These are phyloP conservation scores for Serranus cabrilla DNA, from an alignment of 2,797 vertebrate species.

Conservation along the genomic window DNA sequence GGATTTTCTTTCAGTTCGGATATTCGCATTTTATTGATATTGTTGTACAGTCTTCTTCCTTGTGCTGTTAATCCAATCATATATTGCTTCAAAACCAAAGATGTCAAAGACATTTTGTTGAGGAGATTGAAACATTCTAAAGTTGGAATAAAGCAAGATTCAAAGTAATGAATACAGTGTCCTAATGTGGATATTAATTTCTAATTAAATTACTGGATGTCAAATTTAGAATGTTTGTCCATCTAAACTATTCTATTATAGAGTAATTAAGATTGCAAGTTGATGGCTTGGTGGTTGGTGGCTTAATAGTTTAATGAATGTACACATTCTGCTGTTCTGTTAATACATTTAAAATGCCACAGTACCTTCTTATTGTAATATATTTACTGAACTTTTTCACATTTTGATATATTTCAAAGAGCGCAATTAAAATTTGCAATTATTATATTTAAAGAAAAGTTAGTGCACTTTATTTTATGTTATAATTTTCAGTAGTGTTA, in stretches of 20 bases:
- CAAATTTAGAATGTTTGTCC: neutral
- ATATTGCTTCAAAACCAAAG: slow-evolving; percentile 77
- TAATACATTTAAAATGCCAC: neutral
- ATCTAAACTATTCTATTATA: neutral
- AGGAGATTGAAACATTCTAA: slow-evolving; percentile 2
- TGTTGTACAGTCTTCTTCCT: slow-evolving; percentile 74
- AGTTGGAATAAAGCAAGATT: neutral
- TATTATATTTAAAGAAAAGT: neutral
- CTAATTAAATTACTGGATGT: neutral
- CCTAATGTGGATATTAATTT: neutral
- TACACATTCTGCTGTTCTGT: neutral
- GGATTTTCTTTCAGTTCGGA: slow-evolving; percentile 55
- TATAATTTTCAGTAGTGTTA: neutral
- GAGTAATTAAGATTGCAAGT: neutral
- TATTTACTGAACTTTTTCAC: neutral
- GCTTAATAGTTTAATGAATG: neutral
- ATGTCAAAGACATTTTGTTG: slow-evolving; percentile 45
- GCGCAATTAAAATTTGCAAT: neutral
- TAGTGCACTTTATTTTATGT: neutral
- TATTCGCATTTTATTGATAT: slow-evolving; percentile 67
- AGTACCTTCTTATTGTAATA: neutral
- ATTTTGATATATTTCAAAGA: neutral
- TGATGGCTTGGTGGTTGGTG: neutral
- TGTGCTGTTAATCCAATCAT: slow-evolving; percentile 83
- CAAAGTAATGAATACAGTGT: neutral